Conservation (phyloP, 1,140 invertebrate genomes). For the Steinernema khuongi region DNA sequence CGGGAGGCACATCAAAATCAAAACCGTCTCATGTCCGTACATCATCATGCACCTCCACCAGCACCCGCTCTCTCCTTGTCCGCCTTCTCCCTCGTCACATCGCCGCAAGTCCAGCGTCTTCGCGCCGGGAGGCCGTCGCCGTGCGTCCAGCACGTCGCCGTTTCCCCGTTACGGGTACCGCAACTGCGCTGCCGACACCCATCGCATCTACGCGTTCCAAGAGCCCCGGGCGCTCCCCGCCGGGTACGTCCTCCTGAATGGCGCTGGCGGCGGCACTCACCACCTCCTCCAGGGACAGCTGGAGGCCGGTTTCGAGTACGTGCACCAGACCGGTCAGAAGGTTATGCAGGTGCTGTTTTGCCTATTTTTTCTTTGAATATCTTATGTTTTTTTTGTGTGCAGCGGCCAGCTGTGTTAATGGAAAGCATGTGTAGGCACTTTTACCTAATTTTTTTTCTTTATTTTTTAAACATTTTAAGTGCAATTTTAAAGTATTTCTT, state of each 20-base stretch:
- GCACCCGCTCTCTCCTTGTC: not conserved
- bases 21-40: not conserved
- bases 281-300: not conserved
- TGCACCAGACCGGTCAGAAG: not conserved
- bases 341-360: slow-evolving; percentile 2
- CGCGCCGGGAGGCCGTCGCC: not conserved
- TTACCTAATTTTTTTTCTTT: no score
- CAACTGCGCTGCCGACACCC: not conserved
- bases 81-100: not conserved
- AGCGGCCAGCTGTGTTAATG: not conserved
- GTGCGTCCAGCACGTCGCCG: not conserved
- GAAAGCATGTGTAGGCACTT: no score
- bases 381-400: not conserved
- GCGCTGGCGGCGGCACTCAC: not conserved
- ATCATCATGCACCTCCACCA: not conserved
- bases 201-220: slow-evolving; percentile 3
- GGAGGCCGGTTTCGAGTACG: slow-evolving; percentile 1
- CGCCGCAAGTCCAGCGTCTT: not conserved
- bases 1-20: not conserved
- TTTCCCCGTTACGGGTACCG: slow-evolving; percentile 11
- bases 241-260: not conserved
- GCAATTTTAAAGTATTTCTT: no score
- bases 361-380: no score
- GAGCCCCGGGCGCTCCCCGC: not conserved
- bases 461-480: no score